phyloP scores from a whole-genome alignment of 2,888 invertebrate genomes.

The Cheilosia variabilis region DNA sequence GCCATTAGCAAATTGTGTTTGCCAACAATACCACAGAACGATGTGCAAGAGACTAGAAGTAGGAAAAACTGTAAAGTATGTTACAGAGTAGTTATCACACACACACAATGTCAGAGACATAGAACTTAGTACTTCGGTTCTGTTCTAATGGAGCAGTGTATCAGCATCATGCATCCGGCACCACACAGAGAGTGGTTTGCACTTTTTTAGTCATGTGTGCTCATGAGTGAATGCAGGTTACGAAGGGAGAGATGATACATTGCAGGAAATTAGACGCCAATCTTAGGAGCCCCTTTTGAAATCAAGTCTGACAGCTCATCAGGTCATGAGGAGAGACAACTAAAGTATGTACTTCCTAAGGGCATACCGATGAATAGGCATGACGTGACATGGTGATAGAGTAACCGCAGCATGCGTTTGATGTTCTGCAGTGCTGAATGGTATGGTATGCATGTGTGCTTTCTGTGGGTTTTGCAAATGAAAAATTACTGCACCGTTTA shows the following conservation, averaged over 20 bases:
- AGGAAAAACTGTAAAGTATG: slow-evolving; percentile 29
- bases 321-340: slow-evolving; percentile 5
- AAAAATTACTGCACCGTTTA: not conserved
- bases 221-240: not conserved
- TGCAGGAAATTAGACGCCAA: slow-evolving; percentile 66
- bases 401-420: slow-evolving; percentile 11
- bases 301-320: slow-evolving; percentile 28
- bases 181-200: slow-evolving; percentile 11
- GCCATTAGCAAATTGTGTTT: slow-evolving; percentile 65
- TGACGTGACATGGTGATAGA: not conserved
- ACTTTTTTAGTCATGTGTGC: slow-evolving; percentile 12
- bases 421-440: not conserved
- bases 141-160: slow-evolving; percentile 30
- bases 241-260: slow-evolving; percentile 21
- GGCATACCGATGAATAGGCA: slow-evolving; percentile 27
- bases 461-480: not conserved
- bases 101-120: not conserved
- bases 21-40: slow-evolving; percentile 53
- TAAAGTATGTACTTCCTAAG: slow-evolving; percentile 27
- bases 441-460: not conserved
- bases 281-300: slow-evolving; percentile 23
- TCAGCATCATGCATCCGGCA: slow-evolving; percentile 28
- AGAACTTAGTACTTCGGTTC: slow-evolving; percentile 13
- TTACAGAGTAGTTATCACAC: slow-evolving; percentile 16
- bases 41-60: slow-evolving; percentile 3